Evolutionary conservation across 2,888 invertebrate genomes (phyloP).

Genomic region (Chrysotoxum bicinctum): DNA sequence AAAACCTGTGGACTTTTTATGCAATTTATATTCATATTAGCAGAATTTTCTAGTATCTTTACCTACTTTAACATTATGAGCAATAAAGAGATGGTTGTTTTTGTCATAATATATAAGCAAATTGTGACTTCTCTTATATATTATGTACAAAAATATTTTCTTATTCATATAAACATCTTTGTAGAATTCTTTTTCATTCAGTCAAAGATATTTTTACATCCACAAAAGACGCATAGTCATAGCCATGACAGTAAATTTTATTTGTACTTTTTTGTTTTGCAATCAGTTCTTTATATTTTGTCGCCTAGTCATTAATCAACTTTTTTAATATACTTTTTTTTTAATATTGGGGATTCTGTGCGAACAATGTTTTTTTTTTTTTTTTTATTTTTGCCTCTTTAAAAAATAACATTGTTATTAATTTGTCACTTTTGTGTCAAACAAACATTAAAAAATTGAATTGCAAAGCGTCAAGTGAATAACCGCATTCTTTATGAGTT

Average conservation of each 20-base stretch:
- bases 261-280: not conserved
- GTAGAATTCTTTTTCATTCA: not conserved
- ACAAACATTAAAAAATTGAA: not conserved
- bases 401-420: too few relatives aligned
- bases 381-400: too few relatives aligned
- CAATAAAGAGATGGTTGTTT: too few relatives aligned
- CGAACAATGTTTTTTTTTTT: too few relatives aligned
- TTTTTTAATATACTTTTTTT: not conserved
- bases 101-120: not conserved
- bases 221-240: not conserved
- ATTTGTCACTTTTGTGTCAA: not conserved
- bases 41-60: too few relatives aligned
- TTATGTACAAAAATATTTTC: too few relatives aligned
- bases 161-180: too few relatives aligned
- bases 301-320: not conserved
- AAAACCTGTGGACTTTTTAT: too few relatives aligned
- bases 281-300: not conserved
- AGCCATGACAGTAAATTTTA: not conserved
- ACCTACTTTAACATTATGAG: too few relatives aligned
- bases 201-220: not conserved
- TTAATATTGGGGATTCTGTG: too few relatives aligned
- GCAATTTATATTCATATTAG: not conserved
- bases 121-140: too few relatives aligned
- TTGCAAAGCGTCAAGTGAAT: not conserved
- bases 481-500: not conserved